Percentiles rank a stretch among this genome's conserved stretches.
These are phyloP conservation scores for Astropecten irregularis DNA, from an alignment of 53 echinoderm and acorn worm species.

Conservation along the genomic window DNA sequence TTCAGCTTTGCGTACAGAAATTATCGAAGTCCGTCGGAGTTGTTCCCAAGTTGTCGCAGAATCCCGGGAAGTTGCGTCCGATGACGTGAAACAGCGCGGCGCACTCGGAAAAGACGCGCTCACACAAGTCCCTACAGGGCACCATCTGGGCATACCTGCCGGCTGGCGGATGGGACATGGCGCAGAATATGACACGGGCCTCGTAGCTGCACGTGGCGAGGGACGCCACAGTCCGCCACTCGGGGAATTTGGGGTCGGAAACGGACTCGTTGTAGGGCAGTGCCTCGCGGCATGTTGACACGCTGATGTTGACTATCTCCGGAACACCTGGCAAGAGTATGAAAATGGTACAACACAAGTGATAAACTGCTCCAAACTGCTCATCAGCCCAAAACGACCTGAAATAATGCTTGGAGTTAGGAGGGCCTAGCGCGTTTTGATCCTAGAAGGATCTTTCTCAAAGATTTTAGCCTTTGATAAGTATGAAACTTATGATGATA, in stretches of 20 bases:
- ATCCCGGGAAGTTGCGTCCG: not conserved
- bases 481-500: too few relatives aligned
- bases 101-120: not conserved
- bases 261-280: slow-evolving; percentile 6
- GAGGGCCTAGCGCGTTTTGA: too few relatives aligned
- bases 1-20: slow-evolving; percentile 22
- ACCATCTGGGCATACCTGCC: not conserved
- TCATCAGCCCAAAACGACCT: too few relatives aligned
- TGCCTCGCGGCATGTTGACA: not conserved
- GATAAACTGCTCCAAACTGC: too few relatives aligned
- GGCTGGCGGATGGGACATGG: not conserved
- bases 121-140: slow-evolving; percentile 5
- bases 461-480: too few relatives aligned
- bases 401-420: too few relatives aligned
- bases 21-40: not conserved
- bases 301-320: not conserved
- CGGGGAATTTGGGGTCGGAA: slow-evolving; percentile 9
- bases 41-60: not conserved
- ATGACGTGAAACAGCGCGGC: not conserved
- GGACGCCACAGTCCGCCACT: slow-evolving; percentile 15
- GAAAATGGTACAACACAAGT: too few relatives aligned
- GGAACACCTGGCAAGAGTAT: too few relatives aligned
- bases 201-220: slow-evolving; percentile 2
- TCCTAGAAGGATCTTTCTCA: too few relatives aligned
- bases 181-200: slow-evolving; percentile 34